Conservation (phyloP, 92 coral and sea anemone species). For the Palythoa caribaeorum region DNA sequence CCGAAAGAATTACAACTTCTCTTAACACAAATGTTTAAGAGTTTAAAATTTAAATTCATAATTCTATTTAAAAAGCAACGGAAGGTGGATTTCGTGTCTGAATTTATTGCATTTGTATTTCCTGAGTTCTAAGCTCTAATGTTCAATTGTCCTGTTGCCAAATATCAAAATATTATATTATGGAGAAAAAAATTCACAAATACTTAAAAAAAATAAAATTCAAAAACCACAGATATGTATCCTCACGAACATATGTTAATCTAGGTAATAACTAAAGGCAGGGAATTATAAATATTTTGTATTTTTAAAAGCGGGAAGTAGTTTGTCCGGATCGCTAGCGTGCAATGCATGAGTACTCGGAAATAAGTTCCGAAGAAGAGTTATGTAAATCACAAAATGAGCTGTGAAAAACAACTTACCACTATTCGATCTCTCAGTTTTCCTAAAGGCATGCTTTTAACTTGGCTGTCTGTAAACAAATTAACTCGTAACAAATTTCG, state of each 20-base stretch:
- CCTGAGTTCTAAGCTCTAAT: neutral
- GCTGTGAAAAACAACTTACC: conserved; percentile 56
- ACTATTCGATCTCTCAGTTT: conserved; percentile 68
- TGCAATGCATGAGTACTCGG: neutral
- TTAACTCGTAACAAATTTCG: neutral
- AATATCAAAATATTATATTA: neutral
- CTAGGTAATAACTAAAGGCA: neutral
- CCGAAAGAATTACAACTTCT: neutral
- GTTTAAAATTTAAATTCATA: neutral
- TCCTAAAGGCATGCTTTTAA: conserved; percentile 67
- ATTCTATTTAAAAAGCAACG: neutral
- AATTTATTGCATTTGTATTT: neutral
- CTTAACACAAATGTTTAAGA: neutral
- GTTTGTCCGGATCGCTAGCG: neutral
- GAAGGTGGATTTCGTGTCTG: neutral
- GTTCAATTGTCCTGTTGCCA: neutral
- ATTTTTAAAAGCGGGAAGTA: conserved; percentile 1
- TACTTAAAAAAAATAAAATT: neutral
- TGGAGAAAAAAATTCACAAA: neutral
- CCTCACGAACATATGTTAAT: neutral
- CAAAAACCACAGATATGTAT: neutral
- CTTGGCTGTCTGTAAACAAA: conserved; percentile 1
- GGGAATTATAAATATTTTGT: neutral
- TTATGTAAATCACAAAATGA: neutral
- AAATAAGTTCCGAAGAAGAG: neutral